A percentile compares a stretch with the other conserved stretches of the same genome.
Evolutionary conservation across 2,797 vertebrate species (phyloP).

Genomic region (Balearica regulorum): DNA sequence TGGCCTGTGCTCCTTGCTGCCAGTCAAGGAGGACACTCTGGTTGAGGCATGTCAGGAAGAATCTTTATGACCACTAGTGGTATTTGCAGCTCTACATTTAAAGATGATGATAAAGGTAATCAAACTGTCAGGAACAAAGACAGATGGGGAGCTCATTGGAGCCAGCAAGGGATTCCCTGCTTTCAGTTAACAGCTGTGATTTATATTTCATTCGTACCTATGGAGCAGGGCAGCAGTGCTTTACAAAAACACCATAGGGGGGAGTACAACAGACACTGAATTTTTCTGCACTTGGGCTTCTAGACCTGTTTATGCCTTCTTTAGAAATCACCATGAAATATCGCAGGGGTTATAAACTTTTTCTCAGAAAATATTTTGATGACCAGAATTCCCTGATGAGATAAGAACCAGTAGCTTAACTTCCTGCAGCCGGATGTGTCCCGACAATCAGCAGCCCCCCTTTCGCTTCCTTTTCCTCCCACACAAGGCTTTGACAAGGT

Average conservation of each 20-base stretch:
- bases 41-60: neutral
- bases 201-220: neutral
- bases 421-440: neutral
- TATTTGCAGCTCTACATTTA: slow-evolving; percentile 29
- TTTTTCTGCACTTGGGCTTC: neutral
- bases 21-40: neutral
- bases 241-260: neutral
- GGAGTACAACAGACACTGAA: neutral
- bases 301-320: neutral
- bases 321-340: neutral
- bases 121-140: slow-evolving; percentile 38
- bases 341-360: neutral
- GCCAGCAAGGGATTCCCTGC: neutral
- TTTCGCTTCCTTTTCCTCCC: neutral
- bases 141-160: neutral
- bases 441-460: accelerated
- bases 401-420: neutral
- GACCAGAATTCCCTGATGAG: neutral
- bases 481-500: neutral
- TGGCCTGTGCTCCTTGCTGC: neutral
- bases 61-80: neutral
- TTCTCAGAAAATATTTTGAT: neutral
- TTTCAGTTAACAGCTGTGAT: neutral
- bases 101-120: slow-evolving; percentile 33
- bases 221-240: neutral